Evolutionary conservation across 2,113 vertebrate genomes (phyloP).

Genomic region (Tachysurus vachellii): DNA sequence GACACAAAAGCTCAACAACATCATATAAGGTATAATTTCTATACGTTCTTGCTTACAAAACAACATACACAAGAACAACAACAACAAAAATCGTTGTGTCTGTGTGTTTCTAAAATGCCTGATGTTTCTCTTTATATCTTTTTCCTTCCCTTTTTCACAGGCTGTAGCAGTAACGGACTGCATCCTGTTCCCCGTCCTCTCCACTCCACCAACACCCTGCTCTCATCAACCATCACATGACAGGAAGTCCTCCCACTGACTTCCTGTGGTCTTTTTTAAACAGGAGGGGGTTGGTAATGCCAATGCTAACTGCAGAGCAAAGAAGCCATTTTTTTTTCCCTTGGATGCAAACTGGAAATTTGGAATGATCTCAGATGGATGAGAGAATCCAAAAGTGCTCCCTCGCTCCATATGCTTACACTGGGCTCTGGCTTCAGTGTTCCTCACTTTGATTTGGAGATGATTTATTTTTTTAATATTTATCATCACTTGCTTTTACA

Average conservation of each 20-base stretch:
- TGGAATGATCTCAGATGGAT: conserved; percentile 7
- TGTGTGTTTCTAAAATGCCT: background rate
- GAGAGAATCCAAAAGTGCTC: conserved; percentile 18
- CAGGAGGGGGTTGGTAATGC: background rate
- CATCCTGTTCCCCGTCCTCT: conserved; percentile 4
- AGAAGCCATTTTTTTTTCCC: conserved; percentile 12
- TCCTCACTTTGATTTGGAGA: background rate
- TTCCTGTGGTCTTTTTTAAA: conserved; percentile 23
- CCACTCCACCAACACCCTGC: conserved; percentile 2
- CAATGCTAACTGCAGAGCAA: conserved; percentile 6
- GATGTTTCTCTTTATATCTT: background rate
- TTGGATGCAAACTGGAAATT: conserved; percentile 33
- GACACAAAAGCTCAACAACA: background rate
- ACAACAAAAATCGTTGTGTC: background rate
- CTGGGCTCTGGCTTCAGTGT: background rate
- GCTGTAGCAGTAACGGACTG: conserved; percentile 45
- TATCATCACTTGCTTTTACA: background rate
- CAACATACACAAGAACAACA: background rate
- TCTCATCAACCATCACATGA: conserved; percentile 40
- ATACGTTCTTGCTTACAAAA: background rate
- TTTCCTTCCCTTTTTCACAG: conserved; percentile 39
- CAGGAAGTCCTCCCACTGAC: conserved; percentile 29
- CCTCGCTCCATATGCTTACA: background rate
- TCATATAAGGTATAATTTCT: background rate
- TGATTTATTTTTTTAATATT: background rate